Conservation (phyloP, 2,113 vertebrate species). For the Tragelaphus buxtoni region DNA sequence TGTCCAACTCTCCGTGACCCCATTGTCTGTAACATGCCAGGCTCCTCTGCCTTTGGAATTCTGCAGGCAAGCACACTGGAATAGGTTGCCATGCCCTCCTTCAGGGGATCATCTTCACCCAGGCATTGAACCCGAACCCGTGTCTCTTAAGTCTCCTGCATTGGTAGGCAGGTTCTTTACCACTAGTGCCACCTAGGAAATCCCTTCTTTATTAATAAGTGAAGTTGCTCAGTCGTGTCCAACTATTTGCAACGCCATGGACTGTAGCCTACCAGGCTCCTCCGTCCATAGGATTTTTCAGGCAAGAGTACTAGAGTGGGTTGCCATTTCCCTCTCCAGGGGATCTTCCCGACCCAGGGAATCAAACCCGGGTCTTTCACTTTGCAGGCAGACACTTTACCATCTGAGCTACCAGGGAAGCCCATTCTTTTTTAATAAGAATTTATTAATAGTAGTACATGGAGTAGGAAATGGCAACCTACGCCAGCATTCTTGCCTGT, state of each 20-base stretch:
- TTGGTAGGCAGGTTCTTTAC: neutral
- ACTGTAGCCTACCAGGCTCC: neutral
- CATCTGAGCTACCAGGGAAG: neutral
- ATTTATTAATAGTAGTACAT: neutral
- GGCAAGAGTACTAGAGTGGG: neutral
- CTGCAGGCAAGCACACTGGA: neutral
- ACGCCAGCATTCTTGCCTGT: neutral
- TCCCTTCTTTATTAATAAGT: neutral
- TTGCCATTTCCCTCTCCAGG: neutral
- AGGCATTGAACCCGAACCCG: fast-evolving
- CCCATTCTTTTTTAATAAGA: neutral
- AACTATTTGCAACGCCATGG: neutral
- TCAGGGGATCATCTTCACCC: neutral
- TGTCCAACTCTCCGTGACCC: neutral
- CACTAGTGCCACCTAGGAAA: neutral
- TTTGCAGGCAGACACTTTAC: neutral
- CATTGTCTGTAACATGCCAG: neutral
- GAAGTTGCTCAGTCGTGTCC: neutral
- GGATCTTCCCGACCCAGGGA: neutral
- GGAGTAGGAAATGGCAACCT: neutral
- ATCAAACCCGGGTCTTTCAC: neutral
- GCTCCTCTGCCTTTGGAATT: neutral
- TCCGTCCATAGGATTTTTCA: neutral
- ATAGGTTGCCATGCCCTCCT: neutral
- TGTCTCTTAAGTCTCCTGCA: neutral